These are phyloP conservation scores for Orientallactaga bullata DNA, from an alignment of 2,113 vertebrate genomes.

Conservation along the genomic window DNA sequence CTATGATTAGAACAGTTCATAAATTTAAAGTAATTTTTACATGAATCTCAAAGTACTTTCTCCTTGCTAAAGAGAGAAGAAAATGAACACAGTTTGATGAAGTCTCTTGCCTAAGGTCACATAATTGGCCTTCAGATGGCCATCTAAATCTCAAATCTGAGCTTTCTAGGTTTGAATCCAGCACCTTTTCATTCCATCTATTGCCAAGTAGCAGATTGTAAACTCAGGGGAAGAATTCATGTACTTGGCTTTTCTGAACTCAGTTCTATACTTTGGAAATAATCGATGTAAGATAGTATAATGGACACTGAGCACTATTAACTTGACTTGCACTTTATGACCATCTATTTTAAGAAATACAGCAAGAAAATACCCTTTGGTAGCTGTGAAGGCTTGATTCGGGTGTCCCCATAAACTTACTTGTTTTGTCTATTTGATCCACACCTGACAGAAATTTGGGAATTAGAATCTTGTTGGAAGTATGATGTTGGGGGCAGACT, in stretches of 20 bases:
- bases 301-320: neutral
- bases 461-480: too few relatives aligned
- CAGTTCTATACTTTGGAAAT: neutral
- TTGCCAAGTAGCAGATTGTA: neutral
- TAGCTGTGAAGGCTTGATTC: too few relatives aligned
- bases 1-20: neutral
- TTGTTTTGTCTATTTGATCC: too few relatives aligned
- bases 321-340: neutral
- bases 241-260: neutral
- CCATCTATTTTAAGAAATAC: neutral
- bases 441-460: too few relatives aligned
- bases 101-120: neutral
- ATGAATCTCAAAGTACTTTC: conserved; percentile 10
- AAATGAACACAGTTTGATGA: neutral
- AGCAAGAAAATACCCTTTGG: neutral
- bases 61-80: neutral
- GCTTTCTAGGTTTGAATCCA: neutral
- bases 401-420: too few relatives aligned
- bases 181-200: neutral
- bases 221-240: neutral
- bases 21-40: neutral
- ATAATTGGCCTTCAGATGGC: neutral
- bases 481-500: too few relatives aligned
- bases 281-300: neutral
- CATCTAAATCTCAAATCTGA: neutral